These are phyloP conservation scores for Engystomops pustulosus DNA, from an alignment of 2,113 vertebrate species.

Conservation along the genomic window DNA sequence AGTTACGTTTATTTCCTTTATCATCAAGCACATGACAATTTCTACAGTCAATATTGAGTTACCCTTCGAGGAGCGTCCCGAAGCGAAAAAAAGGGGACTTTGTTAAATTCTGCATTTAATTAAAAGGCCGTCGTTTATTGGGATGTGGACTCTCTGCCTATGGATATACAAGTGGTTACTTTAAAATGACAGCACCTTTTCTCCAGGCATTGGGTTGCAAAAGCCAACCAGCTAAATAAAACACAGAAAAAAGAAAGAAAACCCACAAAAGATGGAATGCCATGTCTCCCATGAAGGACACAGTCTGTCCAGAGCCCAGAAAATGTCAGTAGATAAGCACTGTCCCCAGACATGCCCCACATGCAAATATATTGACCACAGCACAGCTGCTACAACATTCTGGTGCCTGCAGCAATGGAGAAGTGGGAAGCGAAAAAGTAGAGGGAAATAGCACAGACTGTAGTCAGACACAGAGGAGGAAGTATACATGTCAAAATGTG, in stretches of 20 bases:
- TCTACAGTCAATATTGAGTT: constrained; percentile 53
- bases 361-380: constrained; percentile 22
- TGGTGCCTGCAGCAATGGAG: not conserved
- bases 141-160: constrained; percentile 21
- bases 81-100: not conserved
- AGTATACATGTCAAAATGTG: not conserved
- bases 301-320: not conserved
- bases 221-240: constrained; percentile 5
- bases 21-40: constrained; percentile 54
- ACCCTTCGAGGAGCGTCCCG: constrained; percentile 45
- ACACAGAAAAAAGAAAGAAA: not conserved
- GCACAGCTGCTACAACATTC: not conserved
- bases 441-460: not conserved
- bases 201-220: constrained; percentile 29
- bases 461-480: not conserved
- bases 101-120: constrained; percentile 2
- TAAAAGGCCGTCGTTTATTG: not conserved
- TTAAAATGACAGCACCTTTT: constrained; percentile 23
- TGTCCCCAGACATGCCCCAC: constrained; percentile 15
- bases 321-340: not conserved
- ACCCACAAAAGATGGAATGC: constrained; percentile 19
- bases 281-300: not conserved
- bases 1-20: constrained; percentile 54
- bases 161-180: not conserved
- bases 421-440: not conserved